phyloP scores from a whole-genome alignment of 2,888 invertebrate species.

The Zaprionus bogoriensis region DNA sequence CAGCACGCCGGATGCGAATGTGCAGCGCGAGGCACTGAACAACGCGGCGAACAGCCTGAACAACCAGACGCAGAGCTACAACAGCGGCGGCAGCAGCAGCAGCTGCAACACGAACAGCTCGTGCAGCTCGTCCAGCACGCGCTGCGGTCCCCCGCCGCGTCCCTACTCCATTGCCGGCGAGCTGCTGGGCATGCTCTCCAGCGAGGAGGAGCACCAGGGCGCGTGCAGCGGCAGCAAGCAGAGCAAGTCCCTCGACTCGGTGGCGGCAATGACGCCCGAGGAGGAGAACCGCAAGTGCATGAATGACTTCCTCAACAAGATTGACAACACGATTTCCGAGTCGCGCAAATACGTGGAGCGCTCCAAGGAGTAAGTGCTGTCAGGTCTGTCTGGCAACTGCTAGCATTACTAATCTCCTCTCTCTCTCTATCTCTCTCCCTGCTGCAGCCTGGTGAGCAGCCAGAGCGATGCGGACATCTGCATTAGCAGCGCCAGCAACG shows the following conservation, averaged over 20 bases:
- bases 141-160: conserved; percentile 80
- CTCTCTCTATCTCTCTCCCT: background rate
- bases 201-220: conserved; percentile 65
- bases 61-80: conserved; percentile 38
- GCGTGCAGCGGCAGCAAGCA: conserved; percentile 78
- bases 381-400: background rate
- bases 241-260: conserved; percentile 84
- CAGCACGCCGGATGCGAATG: conserved; percentile 78
- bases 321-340: conserved; percentile 92
- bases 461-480: conserved; percentile 81
- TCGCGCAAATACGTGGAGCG: conserved; percentile 92
- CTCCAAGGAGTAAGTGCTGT: conserved; percentile 90
- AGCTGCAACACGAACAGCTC: conserved; percentile 56
- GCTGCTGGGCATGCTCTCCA: conserved; percentile 63
- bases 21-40: conserved; percentile 79
- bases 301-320: conserved; percentile 91
- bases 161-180: conserved; percentile 85
- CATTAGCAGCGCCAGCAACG: conserved; percentile 66
- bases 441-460: conserved; percentile 76
- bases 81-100: conserved; percentile 26
- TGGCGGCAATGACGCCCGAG: conserved; percentile 85
- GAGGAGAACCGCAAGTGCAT: conserved; percentile 90
- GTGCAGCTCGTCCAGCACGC: conserved; percentile 47
- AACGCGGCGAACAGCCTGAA: conserved; percentile 64
- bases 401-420: background rate